Conservation (phyloP, 2,113 vertebrate genomes). For the Chaetodon auriga region DNA sequence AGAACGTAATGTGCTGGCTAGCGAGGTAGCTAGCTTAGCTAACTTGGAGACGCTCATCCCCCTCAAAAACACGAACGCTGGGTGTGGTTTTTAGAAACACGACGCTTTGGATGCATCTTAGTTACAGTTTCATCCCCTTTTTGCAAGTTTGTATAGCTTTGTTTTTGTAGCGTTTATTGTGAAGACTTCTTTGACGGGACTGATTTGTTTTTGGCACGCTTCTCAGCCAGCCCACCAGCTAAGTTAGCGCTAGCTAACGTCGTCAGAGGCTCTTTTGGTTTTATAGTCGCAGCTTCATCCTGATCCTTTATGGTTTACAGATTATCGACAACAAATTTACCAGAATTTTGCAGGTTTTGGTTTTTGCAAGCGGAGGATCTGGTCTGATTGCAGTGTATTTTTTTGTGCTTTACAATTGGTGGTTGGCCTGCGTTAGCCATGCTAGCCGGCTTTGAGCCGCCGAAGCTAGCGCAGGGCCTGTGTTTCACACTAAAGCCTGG, state of each 20-base stretch:
- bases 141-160: slow-evolving; percentile 60
- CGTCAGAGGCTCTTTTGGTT: slow-evolving; percentile 21
- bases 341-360: slow-evolving; percentile 56
- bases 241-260: slow-evolving; percentile 55
- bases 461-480: slow-evolving; percentile 55
- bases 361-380: slow-evolving; percentile 63
- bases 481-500: slow-evolving; percentile 51
- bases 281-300: slow-evolving; percentile 39
- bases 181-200: slow-evolving; percentile 67
- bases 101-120: slow-evolving; percentile 59
- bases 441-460: slow-evolving; percentile 55
- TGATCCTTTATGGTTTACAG: slow-evolving; percentile 15
- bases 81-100: slow-evolving; percentile 58
- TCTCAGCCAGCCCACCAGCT: slow-evolving; percentile 51
- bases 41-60: slow-evolving; percentile 49
- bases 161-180: slow-evolving; percentile 67
- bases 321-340: slow-evolving; percentile 18
- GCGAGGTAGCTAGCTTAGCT: slow-evolving; percentile 68
- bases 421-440: slow-evolving; percentile 67
- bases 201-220: slow-evolving; percentile 65
- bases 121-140: slow-evolving; percentile 43
- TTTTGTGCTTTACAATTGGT: slow-evolving; percentile 49
- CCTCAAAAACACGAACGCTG: slow-evolving; percentile 37
- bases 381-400: slow-evolving; percentile 50
- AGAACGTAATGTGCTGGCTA: slow-evolving; percentile 68